Conservation (phyloP, 2,888 invertebrate genomes). For the Catocala fraxini region DNA sequence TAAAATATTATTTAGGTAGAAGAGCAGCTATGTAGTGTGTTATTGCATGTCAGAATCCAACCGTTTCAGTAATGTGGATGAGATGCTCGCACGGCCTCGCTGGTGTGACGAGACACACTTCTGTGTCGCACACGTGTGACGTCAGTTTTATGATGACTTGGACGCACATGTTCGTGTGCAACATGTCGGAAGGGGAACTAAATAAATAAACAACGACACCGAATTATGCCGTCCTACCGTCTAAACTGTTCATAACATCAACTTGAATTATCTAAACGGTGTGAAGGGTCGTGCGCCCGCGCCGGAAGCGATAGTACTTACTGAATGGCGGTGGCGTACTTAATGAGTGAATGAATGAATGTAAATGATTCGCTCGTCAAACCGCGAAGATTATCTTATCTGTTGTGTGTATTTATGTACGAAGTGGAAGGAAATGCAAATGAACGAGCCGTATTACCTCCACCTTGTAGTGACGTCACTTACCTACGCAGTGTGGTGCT, state of each 20-base stretch:
- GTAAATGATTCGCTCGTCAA: conserved; percentile 7
- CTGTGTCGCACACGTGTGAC: conserved; percentile 12
- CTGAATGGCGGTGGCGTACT: conserved; percentile 6
- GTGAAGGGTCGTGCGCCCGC: conserved; percentile 10
- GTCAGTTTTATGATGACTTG: conserved; percentile 15
- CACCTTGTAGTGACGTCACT: conserved; percentile 4
- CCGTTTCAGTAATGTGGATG: background rate
- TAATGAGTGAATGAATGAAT: conserved; percentile 9
- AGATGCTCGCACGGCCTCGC: background rate
- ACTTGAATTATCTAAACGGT: background rate
- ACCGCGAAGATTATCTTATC: conserved; percentile 10
- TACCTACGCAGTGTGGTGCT: background rate
- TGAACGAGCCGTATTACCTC: background rate
- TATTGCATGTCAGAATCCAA: no score
- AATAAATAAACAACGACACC: conserved; percentile 47
- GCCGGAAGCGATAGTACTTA: conserved; percentile 6
- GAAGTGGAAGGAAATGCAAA: conserved; percentile 7
- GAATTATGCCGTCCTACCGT: background rate
- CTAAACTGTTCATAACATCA: background rate
- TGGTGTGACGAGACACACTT: background rate
- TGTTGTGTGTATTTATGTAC: background rate
- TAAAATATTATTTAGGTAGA: no score
- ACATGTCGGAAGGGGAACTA: conserved; percentile 20
- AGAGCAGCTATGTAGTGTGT: no score
- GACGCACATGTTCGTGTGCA: conserved; percentile 29